Percentiles rank a stretch among this genome's conserved stretches.
Conservation (phyloP, 2,113 vertebrate species). For the Ceyx margarethae region DNA sequence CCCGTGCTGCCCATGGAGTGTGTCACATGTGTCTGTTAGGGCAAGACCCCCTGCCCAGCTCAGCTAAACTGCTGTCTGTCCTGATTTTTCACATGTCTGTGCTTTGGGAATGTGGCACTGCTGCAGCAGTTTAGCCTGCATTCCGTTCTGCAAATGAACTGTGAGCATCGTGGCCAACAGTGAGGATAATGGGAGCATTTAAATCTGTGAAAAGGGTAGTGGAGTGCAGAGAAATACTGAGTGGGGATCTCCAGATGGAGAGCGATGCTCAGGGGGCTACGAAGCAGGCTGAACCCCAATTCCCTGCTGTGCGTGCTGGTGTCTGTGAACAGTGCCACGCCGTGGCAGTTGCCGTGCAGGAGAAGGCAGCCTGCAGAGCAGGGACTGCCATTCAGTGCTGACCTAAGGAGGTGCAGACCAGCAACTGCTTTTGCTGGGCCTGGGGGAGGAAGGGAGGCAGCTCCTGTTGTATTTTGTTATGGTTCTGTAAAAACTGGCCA, state of each 20-base stretch:
- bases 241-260: not conserved
- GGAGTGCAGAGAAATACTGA: not conserved
- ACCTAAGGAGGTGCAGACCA: not conserved
- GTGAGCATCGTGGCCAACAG: not conserved
- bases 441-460: not conserved
- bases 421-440: not conserved
- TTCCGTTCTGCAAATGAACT: not conserved
- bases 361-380: not conserved
- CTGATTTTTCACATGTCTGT: not conserved
- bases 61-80: constrained; percentile 17
- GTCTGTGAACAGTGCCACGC: constrained; percentile 13
- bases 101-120: not conserved
- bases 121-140: not conserved
- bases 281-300: not conserved
- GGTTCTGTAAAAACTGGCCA: not conserved
- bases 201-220: not conserved
- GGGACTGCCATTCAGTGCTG: not conserved
- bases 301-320: not conserved
- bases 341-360: not conserved
- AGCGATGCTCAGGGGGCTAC: not conserved
- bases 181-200: not conserved
- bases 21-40: constrained; percentile 28
- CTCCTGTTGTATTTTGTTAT: not conserved
- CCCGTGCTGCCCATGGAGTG: not conserved
- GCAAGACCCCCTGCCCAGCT: constrained; percentile 36